Conservation (phyloP, 2,113 vertebrate species). For the Eublepharis macularius region DNA sequence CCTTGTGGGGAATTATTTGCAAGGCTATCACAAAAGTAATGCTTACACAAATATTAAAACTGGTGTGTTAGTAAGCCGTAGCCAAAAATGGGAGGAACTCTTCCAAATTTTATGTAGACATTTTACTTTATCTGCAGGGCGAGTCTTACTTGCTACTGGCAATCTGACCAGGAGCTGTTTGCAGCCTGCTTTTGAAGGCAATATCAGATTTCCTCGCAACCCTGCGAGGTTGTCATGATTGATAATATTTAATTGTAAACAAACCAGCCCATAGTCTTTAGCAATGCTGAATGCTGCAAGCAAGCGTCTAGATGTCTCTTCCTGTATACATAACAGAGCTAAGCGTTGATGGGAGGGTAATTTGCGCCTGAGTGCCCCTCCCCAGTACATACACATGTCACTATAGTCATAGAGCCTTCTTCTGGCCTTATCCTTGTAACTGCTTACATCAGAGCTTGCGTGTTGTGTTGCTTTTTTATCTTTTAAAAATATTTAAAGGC, state of each 20-base stretch:
- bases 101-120: neutral
- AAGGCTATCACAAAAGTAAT: neutral
- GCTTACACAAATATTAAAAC: neutral
- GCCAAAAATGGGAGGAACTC: neutral
- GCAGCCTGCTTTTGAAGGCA: neutral
- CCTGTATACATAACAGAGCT: neutral
- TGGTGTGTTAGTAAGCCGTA: neutral
- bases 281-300: neutral
- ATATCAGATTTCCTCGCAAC: neutral
- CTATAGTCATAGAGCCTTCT: neutral
- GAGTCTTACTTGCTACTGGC: neutral
- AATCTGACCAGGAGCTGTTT: neutral
- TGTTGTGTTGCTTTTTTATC: neutral
- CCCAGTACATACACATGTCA: neutral
- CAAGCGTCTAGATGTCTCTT: neutral
- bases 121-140: neutral
- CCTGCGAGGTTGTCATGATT: neutral
- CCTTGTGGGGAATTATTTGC: neutral
- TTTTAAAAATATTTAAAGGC: constrained; percentile 45
- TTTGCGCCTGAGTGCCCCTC: too few species aligned
- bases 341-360: neutral
- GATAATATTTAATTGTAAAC: neutral
- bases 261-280: neutral
- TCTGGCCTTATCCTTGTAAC: neutral
- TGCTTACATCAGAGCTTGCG: neutral